Evolutionary conservation across 2,888 invertebrate genomes (phyloP).

Genomic region (Eudemis profundana): DNA sequence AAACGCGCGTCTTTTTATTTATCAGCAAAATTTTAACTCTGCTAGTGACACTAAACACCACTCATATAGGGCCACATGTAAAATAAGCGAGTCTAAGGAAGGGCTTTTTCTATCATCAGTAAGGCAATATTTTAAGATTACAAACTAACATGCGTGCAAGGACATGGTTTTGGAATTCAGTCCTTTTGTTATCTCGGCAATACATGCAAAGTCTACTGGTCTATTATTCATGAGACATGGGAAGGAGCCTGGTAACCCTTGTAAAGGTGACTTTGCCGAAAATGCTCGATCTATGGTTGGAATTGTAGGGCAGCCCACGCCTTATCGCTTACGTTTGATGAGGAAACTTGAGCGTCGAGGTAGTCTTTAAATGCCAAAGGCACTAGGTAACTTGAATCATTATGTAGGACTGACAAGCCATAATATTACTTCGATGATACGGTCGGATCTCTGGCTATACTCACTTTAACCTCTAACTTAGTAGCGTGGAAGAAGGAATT

Average conservation of each 20-base stretch:
- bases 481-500: background rate
- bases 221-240: constrained; percentile 26
- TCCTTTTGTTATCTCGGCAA: constrained; percentile 29
- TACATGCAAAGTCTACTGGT: constrained; percentile 31
- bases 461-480: background rate
- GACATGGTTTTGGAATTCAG: constrained; percentile 11
- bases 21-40: no score
- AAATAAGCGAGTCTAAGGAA: background rate
- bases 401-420: background rate
- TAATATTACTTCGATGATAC: background rate
- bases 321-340: constrained; percentile 29
- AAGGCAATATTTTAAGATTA: constrained; percentile 31
- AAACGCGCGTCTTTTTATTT: no score
- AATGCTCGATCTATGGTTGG: constrained; percentile 4
- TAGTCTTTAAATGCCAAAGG: constrained; percentile 3
- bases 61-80: background rate
- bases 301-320: constrained; percentile 14
- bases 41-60: background rate
- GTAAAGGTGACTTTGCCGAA: constrained; percentile 14
- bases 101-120: background rate
- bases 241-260: constrained; percentile 17
- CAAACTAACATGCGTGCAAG: constrained; percentile 16
- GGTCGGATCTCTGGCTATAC: background rate
- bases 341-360: constrained; percentile 15
- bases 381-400: constrained; percentile 5